Base-by-base conservation (phyloP, 37 sponge, comb jelly and placozoan species). In the Ianthella basta region DNA sequence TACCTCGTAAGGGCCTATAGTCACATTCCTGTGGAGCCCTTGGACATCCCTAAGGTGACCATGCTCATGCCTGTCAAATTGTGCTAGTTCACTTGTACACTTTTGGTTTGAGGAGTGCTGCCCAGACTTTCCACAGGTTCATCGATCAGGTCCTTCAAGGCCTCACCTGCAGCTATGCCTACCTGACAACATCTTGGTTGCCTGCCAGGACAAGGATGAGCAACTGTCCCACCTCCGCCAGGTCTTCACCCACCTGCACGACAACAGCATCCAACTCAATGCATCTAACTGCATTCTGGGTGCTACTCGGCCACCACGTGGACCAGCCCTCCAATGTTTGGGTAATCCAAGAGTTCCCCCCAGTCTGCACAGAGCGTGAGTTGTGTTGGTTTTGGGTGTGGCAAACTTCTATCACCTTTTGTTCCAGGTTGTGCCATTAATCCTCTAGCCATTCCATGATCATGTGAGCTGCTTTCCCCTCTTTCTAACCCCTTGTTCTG, bases 341-440 rank as follows among this genome's bases (percentile, higher is more conserved):
- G 59, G 86, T 65, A 0, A 55, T 91, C 54, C 56, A 69, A 0
- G 80, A 85, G 20, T 91, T 88, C 40, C 86, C 86, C 15, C 92
- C 81, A 65, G 88, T 88, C 14, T 39, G 55, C 1, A 70, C 85
- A 5, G 83, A 81, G 36, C 79, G 79, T 19, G 50, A 91, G 63
- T 37, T 85, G 18, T 75, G 81, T 0, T 64, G 67, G 19, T 88
- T 59, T 33, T 91, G 5, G 85, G 86, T 25, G 74, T 87, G 57
- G 80, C 82, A 12, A 77, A 82, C 29, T 83, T 70, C 59, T 57
- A 90, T 56, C 50, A 60, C 30, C 83, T 19, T 85, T 85, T 60
- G 18, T 77, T 8, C 86, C 78, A 37, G 40, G 36, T 27, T 44
- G 63, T 33, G 88, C 88, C 12, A n/a, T 41, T 37, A 0, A 72